Base-by-base conservation (phyloP, 1,140 invertebrate genomes). In the Neuroterus valhalla region DNA sequence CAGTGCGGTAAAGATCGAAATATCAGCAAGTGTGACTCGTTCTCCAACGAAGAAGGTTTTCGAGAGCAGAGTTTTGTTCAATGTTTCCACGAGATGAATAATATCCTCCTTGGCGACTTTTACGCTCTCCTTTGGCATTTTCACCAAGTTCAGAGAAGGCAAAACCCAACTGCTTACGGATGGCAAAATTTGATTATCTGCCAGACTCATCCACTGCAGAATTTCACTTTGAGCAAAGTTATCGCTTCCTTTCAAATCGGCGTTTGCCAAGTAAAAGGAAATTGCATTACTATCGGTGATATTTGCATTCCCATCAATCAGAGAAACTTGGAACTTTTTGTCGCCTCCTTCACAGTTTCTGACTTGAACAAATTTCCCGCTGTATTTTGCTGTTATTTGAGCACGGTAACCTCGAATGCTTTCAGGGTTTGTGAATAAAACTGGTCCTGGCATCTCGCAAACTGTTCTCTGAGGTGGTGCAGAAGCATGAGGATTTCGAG, bases 1-100 rank as follows among this genome's bases (percentile, higher is more conserved):
- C 19, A 96, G 83, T 72, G 91, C 89, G 70, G 92, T 91, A 72
- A 92, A 92, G 15, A 96, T 86, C 38, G 90, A 86, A 77, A 96
- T 92, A 88, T 96, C 95, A 72, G 95, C 95, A 66, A 95, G 89
- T 42, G 94, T 92, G 2, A 96, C 91, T 55, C 92, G 86, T 84
- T 96, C 94, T 42, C 93, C 93, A 42, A 95, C 94, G 17, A 96
- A 87, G 88, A 91, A 96, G 1, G 94, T 96, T 48, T 90, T 89
- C 6, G 90, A 90, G 21, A 91, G 76, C 6, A 96, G 87, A 79
- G 92, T 84, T 11, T 91, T 84, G 79, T 96, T 92, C 8, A 96
- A 81, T 17, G 86, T 80, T 15, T 84, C 83, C 5, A 90, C 70
- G n/a, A 75, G 71, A 50, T 67, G 43, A 11, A 84, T 6, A 52